Percentiles rank a stretch among this genome's conserved stretches.
Conservation (phyloP, 2,113 vertebrate species). For the Colinus virginianus region DNA sequence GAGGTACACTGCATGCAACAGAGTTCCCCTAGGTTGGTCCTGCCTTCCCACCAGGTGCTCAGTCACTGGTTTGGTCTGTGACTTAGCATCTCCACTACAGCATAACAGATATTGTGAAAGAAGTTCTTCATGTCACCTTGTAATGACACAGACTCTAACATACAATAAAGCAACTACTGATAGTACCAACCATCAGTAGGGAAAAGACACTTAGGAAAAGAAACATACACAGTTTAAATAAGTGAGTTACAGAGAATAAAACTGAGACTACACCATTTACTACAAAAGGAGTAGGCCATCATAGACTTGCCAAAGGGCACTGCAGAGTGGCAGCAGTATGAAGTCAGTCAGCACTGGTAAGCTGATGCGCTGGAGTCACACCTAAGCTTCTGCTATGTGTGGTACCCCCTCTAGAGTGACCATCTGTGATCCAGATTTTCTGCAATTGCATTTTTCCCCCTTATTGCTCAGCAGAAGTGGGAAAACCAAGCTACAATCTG, state of each 20-base stretch:
- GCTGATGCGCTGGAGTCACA: neutral
- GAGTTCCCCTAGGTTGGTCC: too few species aligned
- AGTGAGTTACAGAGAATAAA: neutral
- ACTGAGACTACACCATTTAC: neutral
- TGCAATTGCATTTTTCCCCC: neutral
- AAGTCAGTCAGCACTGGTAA: neutral
- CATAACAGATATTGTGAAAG: neutral
- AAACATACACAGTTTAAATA: neutral
- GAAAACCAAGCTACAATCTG: slow-evolving; percentile 17
- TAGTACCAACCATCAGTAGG: neutral
- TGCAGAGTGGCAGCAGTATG: neutral
- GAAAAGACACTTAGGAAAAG: neutral
- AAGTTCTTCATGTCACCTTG: rapidly evolving
- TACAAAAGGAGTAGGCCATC: neutral
- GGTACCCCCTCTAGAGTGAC: slow-evolving; percentile 8
- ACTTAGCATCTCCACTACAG: too few species aligned
- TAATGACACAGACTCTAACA: neutral
- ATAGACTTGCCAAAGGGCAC: neutral
- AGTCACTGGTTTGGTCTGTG: too few species aligned
- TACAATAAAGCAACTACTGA: neutral
- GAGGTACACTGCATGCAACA: too few species aligned
- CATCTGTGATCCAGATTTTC: slow-evolving; percentile 41
- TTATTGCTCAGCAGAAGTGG: neutral
- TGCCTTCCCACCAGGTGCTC: too few species aligned
- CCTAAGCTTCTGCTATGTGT: neutral